Evolutionary conservation across 2,888 invertebrate genomes (phyloP).

Genomic region (Crocallis elinguaria): DNA sequence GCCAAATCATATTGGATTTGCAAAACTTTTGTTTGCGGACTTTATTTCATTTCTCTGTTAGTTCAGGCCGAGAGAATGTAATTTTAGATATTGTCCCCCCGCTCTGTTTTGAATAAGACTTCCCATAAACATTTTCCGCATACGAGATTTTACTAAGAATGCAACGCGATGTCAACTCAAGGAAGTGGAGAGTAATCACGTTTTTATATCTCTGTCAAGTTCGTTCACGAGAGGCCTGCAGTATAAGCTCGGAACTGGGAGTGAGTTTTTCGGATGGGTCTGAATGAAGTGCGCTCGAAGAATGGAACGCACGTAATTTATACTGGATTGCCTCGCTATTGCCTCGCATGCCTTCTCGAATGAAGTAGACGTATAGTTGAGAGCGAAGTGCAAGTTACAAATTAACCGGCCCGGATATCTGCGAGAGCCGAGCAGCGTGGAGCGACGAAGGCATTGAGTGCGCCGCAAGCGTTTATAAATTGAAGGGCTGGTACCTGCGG

Average conservation of each 20-base stretch:
- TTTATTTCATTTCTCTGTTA: conserved; percentile 84
- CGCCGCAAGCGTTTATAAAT: conserved; percentile 82
- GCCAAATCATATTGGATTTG: conserved; percentile 85
- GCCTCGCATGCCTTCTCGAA: no score
- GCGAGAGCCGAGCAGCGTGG: conserved; percentile 53
- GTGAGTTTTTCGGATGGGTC: no score
- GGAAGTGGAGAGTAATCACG: conserved; percentile 12
- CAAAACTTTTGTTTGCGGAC: conserved; percentile 84
- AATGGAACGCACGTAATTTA: no score
- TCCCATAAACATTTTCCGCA: conserved; percentile 2
- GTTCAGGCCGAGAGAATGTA: conserved; percentile 80
- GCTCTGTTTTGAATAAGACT: conserved; percentile 57
- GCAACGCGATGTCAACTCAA: conserved; percentile 3
- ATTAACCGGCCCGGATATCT: conserved; percentile 74
- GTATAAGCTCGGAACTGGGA: no score
- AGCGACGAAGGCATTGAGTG: conserved; percentile 58
- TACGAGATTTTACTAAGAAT: conserved; percentile 34
- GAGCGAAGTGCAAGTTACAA: conserved; percentile 64
- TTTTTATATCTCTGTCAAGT: no score
- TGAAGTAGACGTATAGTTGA: no score
- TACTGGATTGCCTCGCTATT: no score
- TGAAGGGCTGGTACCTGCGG: conserved; percentile 84
- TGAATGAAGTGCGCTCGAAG: no score
- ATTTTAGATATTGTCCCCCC: conserved; percentile 76
- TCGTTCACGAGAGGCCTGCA: no score